phyloP scores from a whole-genome alignment of 2,888 invertebrate species.

The Pasiphila rectangulata region DNA sequence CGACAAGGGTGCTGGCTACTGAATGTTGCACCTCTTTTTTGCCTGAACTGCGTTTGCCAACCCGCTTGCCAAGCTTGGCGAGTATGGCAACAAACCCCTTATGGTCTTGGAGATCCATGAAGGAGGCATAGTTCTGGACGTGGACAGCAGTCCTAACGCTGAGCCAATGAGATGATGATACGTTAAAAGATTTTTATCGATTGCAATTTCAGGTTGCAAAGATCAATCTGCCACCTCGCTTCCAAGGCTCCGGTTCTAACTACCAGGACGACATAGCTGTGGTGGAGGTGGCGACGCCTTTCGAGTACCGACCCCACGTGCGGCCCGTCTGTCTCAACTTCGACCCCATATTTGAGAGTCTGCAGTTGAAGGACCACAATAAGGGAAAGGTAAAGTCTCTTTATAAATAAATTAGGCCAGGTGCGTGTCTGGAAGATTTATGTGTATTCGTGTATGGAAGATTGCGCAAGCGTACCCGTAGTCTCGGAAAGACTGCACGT shows the following conservation, averaged over 20 bases:
- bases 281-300: slow-evolving; percentile 57
- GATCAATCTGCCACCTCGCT: slow-evolving; percentile 63
- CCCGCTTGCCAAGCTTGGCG: no score
- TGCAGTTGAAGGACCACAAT: slow-evolving; percentile 43
- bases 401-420: no score
- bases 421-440: no score
- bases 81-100: no score
- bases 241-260: slow-evolving; percentile 70
- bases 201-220: slow-evolving; percentile 46
- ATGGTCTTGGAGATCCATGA: no score
- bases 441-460: no score
- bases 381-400: slow-evolving; percentile 42
- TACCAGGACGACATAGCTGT: slow-evolving; percentile 81
- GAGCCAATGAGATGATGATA: background rate
- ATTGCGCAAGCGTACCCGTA: no score
- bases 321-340: slow-evolving; percentile 77
- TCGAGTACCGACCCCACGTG: slow-evolving; percentile 60
- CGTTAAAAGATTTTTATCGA: background rate
- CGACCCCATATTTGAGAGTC: slow-evolving; percentile 40
- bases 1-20: no score
- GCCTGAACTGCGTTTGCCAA: background rate
- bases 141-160: no score
- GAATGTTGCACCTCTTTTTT: no score
- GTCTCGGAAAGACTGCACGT: no score
- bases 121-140: no score